Evolutionary conservation across 2,113 vertebrate species (phyloP).

Genomic region (Apistogramma diplotaenia): DNA sequence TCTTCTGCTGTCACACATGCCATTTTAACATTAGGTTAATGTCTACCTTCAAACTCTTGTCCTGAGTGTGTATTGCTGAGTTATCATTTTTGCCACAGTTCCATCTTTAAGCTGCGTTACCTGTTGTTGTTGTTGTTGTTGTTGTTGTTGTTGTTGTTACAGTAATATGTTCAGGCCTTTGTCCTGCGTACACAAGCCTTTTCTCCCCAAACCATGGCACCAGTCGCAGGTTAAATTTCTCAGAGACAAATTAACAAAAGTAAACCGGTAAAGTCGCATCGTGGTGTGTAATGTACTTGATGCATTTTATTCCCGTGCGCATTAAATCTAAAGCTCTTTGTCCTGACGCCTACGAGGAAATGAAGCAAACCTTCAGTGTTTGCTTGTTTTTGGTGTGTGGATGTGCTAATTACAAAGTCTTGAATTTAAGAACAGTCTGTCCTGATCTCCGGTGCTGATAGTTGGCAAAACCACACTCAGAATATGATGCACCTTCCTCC

Average conservation of each 20-base stretch:
- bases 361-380: background rate
- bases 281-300: background rate
- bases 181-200: too few relatives aligned
- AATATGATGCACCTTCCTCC: constrained; percentile 29
- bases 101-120: too few relatives aligned
- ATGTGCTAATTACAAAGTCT: constrained; percentile 43
- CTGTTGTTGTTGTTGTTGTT: too few relatives aligned
- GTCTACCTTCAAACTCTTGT: too few relatives aligned
- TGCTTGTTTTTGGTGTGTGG: background rate
- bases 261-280: background rate
- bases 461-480: constrained; percentile 60
- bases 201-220: too few relatives aligned
- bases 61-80: too few relatives aligned
- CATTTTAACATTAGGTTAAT: too few relatives aligned
- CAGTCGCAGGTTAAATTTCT: too few relatives aligned
- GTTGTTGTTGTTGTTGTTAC: too few relatives aligned
- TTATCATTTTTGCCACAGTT: too few relatives aligned
- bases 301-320: background rate
- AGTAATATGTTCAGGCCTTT: too few relatives aligned
- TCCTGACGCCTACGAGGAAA: background rate
- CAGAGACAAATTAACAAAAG: background rate
- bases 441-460: constrained; percentile 38
- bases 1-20: too few relatives aligned
- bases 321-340: background rate
- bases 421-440: constrained; percentile 39